Evolutionary conservation across 2,888 invertebrate species (phyloP), one percentile per base, ranked within the genome.

Genomic region (Phaonia tiefii): DNA sequence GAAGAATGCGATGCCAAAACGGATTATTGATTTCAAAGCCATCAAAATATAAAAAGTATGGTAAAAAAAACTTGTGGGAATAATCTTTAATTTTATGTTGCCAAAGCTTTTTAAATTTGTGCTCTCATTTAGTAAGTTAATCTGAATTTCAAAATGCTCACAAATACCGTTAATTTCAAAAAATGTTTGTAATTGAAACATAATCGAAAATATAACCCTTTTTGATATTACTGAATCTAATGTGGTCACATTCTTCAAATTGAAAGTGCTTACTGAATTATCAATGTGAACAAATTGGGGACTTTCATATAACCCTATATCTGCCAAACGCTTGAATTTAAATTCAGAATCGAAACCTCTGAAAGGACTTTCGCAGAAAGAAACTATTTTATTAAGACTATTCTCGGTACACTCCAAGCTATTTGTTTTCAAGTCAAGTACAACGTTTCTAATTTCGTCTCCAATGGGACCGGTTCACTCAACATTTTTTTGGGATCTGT

Each of bases 101-200:
- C 76, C 76, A 66, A 67, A 71, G 37, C 65, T 71, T 63, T 70
- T 76, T 7, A 76, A 22, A 15, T 42, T 70, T 54, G 20, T 17
- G 4, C 54, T 42, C 25, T 54, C 56, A 7, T n/a, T 54, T 15
- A 66, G 13, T 4, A 46, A 25, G 25, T 65, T 26, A n/a, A 65
- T 39, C 20, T 54, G 46, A 46, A 51, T 70, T 60, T 60, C 31
- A 69, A 75, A 75, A 69, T 75, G 44, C 22, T 74, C 74, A 42
- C n/a, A n/a, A n/a, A n/a, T n/a, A n/a, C n/a, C n/a, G n/a, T n/a
- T n/a, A n/a, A n/a, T n/a, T n/a, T n/a, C n/a, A 56, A 74, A 15
- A 74, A 42, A 54, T 25, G 46, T 7, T 26, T 13, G 7, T 56
- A 20, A 66, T 74, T 56, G 56, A 74, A 66, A 31, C 51, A 54